phyloP scores from a whole-genome alignment of 2,888 invertebrate species.

The Hypselothyrea guttata region DNA sequence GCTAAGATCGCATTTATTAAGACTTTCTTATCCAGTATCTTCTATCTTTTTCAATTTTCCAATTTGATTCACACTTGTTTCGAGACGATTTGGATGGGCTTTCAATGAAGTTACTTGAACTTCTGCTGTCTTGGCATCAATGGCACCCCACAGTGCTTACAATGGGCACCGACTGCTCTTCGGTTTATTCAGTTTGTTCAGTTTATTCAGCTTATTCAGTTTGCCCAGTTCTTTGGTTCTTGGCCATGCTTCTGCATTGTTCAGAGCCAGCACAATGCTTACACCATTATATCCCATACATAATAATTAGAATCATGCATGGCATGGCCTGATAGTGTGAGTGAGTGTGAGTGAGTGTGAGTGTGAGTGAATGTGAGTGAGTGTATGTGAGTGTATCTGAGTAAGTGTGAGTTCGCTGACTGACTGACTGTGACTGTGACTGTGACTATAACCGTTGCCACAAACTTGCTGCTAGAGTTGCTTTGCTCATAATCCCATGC shows the following conservation, averaged over 20 bases:
- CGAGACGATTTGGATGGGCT: not conserved
- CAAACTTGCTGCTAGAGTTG: conserved; percentile 26
- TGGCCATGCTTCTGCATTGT: conserved; percentile 56
- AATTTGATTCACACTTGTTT: too few species aligned
- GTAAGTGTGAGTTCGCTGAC: conserved; percentile 61
- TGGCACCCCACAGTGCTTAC: conserved; percentile 46
- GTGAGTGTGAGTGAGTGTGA: conserved; percentile 13
- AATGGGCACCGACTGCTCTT: conserved; percentile 21
- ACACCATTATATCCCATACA: conserved; percentile 45
- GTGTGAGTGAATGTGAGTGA: conserved; percentile 44
- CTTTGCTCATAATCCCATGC: conserved; percentile 46
- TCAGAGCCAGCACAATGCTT: conserved; percentile 44
- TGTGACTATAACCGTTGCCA: conserved; percentile 37
- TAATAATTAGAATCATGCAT: conserved; percentile 74
- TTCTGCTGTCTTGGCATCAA: conserved; percentile 49
- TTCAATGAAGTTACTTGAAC: conserved; percentile 60
- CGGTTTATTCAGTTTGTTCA: conserved; percentile 7
- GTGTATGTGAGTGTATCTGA: conserved; percentile 48
- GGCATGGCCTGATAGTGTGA: conserved; percentile 24
- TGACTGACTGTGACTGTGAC: conserved; percentile 56
- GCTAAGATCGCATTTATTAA: too few species aligned
- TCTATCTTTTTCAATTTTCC: too few species aligned
- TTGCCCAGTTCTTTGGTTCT: conserved; percentile 21
- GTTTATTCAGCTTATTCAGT: conserved; percentile 11
- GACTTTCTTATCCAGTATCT: too few species aligned